A percentile compares a stretch with the other conserved stretches of the same genome.
Conservation (phyloP, 2,888 invertebrate genomes). For the Julus scanicus region DNA sequence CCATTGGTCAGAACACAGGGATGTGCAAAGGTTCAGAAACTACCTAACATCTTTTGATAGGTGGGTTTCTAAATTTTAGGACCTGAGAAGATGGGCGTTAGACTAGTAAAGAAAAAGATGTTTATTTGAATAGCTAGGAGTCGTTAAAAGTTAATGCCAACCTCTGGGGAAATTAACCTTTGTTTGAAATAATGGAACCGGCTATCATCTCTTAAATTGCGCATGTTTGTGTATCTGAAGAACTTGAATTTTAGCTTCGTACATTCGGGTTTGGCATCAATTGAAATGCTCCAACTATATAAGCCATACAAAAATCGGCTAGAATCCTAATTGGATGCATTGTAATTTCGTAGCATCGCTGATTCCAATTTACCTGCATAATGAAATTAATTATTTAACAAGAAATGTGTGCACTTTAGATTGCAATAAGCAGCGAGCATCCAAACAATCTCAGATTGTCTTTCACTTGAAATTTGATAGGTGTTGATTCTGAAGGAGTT, state of each 20-base stretch:
- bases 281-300: background rate
- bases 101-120: background rate
- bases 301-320: background rate
- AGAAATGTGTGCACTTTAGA: background rate
- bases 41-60: background rate
- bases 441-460: background rate
- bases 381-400: background rate
- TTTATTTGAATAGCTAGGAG: background rate
- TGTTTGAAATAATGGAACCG: background rate
- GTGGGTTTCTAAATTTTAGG: background rate
- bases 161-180: conserved; percentile 34
- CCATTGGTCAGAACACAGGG: background rate
- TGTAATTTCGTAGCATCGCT: background rate
- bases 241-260: background rate
- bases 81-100: background rate
- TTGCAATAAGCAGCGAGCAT: background rate
- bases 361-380: background rate
- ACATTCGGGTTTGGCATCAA: background rate
- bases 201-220: background rate
- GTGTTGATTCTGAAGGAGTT: background rate
- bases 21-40: background rate
- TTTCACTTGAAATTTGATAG: background rate
- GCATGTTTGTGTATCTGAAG: background rate
- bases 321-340: background rate
- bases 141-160: conserved; percentile 16